These are phyloP conservation scores for Rhagologus leucostigma DNA, from an alignment of 2,113 vertebrate genomes.

Conservation along the genomic window DNA sequence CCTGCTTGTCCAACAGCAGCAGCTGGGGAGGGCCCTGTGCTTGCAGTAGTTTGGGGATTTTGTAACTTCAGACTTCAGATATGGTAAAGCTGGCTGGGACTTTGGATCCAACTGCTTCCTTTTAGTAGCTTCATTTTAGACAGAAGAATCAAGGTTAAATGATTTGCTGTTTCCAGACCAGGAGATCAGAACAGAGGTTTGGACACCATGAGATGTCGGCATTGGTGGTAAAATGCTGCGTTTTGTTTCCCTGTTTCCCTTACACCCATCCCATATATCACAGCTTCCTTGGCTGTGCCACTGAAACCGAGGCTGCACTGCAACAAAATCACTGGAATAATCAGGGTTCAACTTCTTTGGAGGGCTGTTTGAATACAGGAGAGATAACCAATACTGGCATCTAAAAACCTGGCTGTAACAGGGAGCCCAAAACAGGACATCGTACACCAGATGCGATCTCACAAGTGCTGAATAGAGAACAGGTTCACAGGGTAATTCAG, in stretches of 20 bases:
- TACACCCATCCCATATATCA: not conserved
- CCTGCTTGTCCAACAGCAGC: not conserved
- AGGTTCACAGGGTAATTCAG: not conserved
- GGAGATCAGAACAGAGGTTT: not conserved
- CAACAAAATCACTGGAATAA: not conserved
- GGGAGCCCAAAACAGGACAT: not conserved
- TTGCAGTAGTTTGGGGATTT: not conserved
- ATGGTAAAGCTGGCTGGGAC: not conserved
- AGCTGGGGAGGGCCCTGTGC: not conserved
- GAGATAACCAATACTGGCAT: not conserved
- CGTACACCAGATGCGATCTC: rapidly evolving
- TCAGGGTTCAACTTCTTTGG: not conserved
- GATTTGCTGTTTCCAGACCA: not conserved
- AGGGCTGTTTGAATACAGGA: not conserved
- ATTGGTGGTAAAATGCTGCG: not conserved
- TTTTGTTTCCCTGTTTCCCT: not conserved
- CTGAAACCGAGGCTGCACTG: not conserved
- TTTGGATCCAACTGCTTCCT: not conserved
- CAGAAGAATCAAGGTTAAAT: not conserved
- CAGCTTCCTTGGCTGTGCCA: not conserved
- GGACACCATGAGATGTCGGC: not conserved
- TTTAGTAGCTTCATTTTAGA: not conserved
- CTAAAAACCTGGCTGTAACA: not conserved
- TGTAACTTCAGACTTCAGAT: not conserved
- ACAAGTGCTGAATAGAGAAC: not conserved